phyloP scores from a whole-genome alignment of 2,113 vertebrate genomes.

The Apodemus sylvaticus region DNA sequence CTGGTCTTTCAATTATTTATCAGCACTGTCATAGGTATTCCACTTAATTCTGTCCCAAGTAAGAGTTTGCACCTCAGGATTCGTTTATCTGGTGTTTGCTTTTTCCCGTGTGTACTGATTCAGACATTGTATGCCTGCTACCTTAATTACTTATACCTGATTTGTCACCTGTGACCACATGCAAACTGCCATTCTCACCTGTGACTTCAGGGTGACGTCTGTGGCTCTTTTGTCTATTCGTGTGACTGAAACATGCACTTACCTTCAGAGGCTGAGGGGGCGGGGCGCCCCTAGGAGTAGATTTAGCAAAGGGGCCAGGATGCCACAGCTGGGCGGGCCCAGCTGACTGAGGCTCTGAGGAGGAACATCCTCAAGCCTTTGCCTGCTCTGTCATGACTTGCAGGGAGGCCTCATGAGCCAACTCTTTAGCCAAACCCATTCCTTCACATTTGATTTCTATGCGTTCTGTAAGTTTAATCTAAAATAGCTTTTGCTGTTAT shows the following conservation, averaged over 20 bases:
- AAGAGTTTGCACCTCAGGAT: conserved; percentile 43
- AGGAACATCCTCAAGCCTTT: conserved; percentile 87
- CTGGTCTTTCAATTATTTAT: conserved; percentile 87
- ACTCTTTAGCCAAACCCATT: conserved; percentile 70
- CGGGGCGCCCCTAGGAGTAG: conserved; percentile 88
- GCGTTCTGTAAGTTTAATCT: conserved; percentile 87
- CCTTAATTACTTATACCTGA: conserved; percentile 87
- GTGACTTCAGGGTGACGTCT: conserved; percentile 85
- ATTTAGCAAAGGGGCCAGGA: conserved; percentile 93
- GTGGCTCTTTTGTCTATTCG: conserved; percentile 83
- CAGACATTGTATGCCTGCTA: conserved; percentile 90
- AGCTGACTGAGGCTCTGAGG: conserved; percentile 86
- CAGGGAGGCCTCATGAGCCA: background rate
- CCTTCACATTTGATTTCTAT: conserved; percentile 85
- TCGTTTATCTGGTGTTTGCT: background rate
- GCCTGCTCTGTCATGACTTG: conserved; percentile 87
- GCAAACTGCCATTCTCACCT: conserved; percentile 87
- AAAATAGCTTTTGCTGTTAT: conserved; percentile 99
- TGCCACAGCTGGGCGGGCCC: conserved; percentile 87
- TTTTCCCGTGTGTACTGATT: conserved; percentile 93
- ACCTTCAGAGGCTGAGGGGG: conserved; percentile 91
- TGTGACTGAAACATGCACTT: conserved; percentile 94
- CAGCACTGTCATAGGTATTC: conserved; percentile 83
- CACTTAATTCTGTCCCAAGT: conserved; percentile 90
- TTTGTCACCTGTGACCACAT: conserved; percentile 87